phyloP scores from a whole-genome alignment of 2,888 invertebrate genomes.

The Parasteatoda lunata region DNA sequence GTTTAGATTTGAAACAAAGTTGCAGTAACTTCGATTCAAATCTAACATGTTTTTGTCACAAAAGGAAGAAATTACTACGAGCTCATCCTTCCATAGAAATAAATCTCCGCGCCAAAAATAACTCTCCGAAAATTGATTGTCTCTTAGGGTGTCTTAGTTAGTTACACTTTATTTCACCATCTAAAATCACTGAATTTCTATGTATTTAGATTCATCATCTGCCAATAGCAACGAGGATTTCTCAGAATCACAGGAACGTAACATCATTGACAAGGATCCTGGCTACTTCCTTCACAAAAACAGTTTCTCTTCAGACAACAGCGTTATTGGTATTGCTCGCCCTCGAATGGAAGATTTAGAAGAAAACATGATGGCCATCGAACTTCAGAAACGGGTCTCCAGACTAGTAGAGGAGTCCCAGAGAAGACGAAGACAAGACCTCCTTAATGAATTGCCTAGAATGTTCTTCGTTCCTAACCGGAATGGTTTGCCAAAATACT shows the following conservation, averaged over 20 bases:
- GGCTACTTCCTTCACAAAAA: neutral
- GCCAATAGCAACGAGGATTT: slow-evolving; percentile 24
- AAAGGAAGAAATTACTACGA: no score
- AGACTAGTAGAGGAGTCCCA: slow-evolving; percentile 23
- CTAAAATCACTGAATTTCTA: no score
- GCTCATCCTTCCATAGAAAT: no score
- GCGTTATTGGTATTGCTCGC: slow-evolving; percentile 5
- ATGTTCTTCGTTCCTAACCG: slow-evolving; percentile 20
- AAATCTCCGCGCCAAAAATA: no score
- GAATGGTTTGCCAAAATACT: slow-evolving; percentile 16
- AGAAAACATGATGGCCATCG: slow-evolving; percentile 30
- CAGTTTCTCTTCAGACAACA: slow-evolving; percentile 17
- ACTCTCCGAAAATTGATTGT: no score
- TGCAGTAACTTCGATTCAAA: no score
- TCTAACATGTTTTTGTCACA: no score
- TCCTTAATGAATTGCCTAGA: neutral
- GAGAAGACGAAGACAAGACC: neutral
- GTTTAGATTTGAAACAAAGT: no score
- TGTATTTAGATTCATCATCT: slow-evolving; percentile 1
- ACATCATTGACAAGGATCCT: neutral
- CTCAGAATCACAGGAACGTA: slow-evolving; percentile 12
- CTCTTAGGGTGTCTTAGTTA: no score
- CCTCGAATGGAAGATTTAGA: slow-evolving; percentile 5
- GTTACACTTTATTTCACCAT: no score
- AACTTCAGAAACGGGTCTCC: slow-evolving; percentile 42